Evolutionary conservation across 2,888 invertebrate species (phyloP), one percentile per base, ranked within the genome.

Genomic region (Brachyopa scutellaris): DNA sequence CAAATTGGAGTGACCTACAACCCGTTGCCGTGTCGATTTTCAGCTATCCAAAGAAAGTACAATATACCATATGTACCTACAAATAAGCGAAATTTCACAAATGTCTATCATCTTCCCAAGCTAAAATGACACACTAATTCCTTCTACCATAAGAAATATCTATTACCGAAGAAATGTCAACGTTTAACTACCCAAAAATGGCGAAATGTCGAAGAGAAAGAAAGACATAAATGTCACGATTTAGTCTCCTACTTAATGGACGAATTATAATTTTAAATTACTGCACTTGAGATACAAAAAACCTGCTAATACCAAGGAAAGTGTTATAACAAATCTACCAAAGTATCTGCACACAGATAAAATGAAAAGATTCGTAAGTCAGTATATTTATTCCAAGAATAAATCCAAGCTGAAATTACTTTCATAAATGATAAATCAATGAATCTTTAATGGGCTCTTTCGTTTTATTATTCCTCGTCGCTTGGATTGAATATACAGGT

Each of bases 401-500:
- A n/a, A n/a, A n/a, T n/a, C n/a, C n/a, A n/a, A n/a, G n/a, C n/a
- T n/a, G n/a, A n/a, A n/a, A n/a, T n/a, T n/a, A n/a, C 70, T 77
- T 77, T 77, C 77, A 62, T 64, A 70, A 77, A 77, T 70, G 77
- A 77, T 70, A 64, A 70, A 77, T 70, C 55, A 57, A 47, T 62
- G n/a, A n/a, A n/a, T n/a, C n/a, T n/a, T n/a, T n/a, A n/a, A n/a
- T n/a, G n/a, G n/a, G n/a, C n/a, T n/a, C n/a, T n/a, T n/a, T n/a
- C n/a, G n/a, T n/a, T n/a, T n/a, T n/a, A n/a, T n/a, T n/a, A n/a
- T n/a, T n/a, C n/a, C n/a, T n/a, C n/a, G n/a, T n/a, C n/a, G n/a
- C n/a, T n/a, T n/a, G n/a, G n/a, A n/a, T n/a, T n/a, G n/a, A n/a
- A n/a, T n/a, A n/a, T n/a, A n/a, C n/a, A n/a, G n/a, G n/a, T 45